Percentiles rank a stretch among this genome's conserved stretches.
Evolutionary conservation across 2,888 invertebrate genomes (phyloP).

Genomic region (Mycalesis mineus): DNA sequence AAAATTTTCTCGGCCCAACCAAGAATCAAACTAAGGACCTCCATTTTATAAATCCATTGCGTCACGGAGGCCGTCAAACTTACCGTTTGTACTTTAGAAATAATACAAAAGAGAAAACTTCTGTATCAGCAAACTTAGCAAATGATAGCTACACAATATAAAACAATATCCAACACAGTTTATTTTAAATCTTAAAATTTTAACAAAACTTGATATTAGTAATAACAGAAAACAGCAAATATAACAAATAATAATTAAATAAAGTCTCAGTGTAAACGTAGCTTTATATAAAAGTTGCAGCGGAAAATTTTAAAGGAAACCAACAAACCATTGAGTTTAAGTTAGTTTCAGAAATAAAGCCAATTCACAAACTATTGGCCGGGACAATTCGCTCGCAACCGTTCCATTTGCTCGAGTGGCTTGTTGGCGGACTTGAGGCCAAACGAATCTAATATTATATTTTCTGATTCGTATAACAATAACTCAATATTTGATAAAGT

Average conservation of each 20-base stretch:
- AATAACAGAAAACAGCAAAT: background rate
- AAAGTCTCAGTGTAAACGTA: conserved; percentile 13
- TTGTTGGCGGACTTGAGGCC: background rate
- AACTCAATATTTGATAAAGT: too few relatives aligned
- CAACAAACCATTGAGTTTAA: conserved; percentile 28
- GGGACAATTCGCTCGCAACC: conserved; percentile 17
- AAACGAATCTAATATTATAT: background rate
- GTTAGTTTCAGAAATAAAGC: conserved; percentile 27
- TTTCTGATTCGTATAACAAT: too few relatives aligned
- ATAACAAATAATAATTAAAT: conserved; percentile 1
- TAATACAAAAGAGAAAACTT: too few relatives aligned
- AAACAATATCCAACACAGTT: too few relatives aligned
- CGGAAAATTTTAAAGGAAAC: conserved; percentile 26
- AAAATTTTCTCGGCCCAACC: too few relatives aligned
- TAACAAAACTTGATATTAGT: too few relatives aligned
- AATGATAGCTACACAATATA: too few relatives aligned
- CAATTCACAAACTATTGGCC: conserved; percentile 24
- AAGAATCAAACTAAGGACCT: too few relatives aligned
- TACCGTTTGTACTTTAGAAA: too few relatives aligned
- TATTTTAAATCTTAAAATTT: background rate
- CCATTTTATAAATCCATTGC: too few relatives aligned
- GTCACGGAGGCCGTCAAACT: too few relatives aligned
- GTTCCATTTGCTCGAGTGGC: conserved; percentile 1
- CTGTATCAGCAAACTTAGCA: too few relatives aligned
- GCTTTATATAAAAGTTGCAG: conserved; percentile 22